Percentiles rank a stretch among this genome's conserved stretches.
Evolutionary conservation across 2,797 vertebrate species (phyloP).

Genomic region (Potorous gilbertii): DNA sequence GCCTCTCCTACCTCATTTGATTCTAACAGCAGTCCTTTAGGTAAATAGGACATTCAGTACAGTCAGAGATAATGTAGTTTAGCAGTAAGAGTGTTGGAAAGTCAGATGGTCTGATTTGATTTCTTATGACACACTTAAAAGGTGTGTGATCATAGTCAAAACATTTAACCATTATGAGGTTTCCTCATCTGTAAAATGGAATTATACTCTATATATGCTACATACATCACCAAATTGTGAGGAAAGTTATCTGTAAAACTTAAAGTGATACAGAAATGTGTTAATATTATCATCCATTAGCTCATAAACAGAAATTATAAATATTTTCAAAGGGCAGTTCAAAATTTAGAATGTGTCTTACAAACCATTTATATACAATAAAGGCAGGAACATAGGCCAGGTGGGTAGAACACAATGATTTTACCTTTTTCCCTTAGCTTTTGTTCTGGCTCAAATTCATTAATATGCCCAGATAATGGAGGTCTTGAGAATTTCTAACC

Average conservation of each 20-base stretch:
- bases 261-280: not conserved
- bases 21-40: not conserved
- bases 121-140: not conserved
- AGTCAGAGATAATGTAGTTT: not conserved
- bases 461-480: not conserved
- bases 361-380: not conserved
- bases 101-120: not conserved
- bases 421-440: not conserved
- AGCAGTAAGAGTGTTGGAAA: not conserved
- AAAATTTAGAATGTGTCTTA: not conserved
- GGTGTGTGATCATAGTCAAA: not conserved
- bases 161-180: not conserved
- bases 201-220: not conserved
- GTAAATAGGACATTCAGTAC: not conserved
- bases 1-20: not conserved
- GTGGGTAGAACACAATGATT: not conserved
- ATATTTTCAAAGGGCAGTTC: not conserved
- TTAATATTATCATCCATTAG: not conserved
- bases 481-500: not conserved
- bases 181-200: not conserved
- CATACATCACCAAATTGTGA: not conserved
- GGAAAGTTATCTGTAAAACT: not conserved
- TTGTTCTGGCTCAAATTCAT: not conserved
- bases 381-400: not conserved
- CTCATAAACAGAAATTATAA: not conserved